Evolutionary conservation across 2,113 vertebrate genomes (phyloP).

Genomic region (Saimiri boliviensis): DNA sequence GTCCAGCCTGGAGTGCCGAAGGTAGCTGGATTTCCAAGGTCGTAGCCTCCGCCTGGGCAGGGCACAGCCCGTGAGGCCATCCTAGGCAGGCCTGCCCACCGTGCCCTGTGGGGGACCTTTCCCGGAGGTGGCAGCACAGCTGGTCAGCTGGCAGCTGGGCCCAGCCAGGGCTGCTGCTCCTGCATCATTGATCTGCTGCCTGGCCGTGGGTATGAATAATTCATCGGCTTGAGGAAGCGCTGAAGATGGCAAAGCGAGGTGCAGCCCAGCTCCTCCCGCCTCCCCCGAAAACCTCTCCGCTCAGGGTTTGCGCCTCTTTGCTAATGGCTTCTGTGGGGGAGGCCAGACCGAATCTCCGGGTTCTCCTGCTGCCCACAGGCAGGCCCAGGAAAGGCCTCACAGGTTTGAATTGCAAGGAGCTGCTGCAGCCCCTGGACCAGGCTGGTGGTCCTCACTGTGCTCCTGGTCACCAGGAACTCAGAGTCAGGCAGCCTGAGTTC

Average conservation of each 20-base stretch:
- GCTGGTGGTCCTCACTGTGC: background rate
- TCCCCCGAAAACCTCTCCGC: background rate
- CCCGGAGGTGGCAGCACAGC: background rate
- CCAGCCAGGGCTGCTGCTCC: conserved; percentile 74
- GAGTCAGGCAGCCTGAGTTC: background rate
- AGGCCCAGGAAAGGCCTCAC: background rate
- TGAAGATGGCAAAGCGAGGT: conserved; percentile 65
- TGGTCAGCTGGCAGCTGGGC: conserved; percentile 49
- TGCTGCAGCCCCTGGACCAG: accelerated
- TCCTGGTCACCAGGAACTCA: background rate
- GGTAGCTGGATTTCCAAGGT: background rate
- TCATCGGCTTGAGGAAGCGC: conserved; percentile 75
- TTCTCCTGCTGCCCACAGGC: background rate
- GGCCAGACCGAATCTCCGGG: background rate
- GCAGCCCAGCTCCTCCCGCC: background rate
- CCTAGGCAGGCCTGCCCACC: background rate
- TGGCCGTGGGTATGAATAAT: conserved; percentile 82
- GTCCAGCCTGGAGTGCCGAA: background rate
- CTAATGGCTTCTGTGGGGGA: background rate
- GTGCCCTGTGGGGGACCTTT: accelerated
- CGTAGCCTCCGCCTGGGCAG: accelerated
- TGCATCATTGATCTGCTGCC: conserved; percentile 86
- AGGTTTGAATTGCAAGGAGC: background rate
- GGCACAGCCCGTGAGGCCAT: background rate
- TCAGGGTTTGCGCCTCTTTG: conserved; percentile 19